Base-by-base conservation (phyloP, 1,140 invertebrate species). In the Prorops nasuta region DNA sequence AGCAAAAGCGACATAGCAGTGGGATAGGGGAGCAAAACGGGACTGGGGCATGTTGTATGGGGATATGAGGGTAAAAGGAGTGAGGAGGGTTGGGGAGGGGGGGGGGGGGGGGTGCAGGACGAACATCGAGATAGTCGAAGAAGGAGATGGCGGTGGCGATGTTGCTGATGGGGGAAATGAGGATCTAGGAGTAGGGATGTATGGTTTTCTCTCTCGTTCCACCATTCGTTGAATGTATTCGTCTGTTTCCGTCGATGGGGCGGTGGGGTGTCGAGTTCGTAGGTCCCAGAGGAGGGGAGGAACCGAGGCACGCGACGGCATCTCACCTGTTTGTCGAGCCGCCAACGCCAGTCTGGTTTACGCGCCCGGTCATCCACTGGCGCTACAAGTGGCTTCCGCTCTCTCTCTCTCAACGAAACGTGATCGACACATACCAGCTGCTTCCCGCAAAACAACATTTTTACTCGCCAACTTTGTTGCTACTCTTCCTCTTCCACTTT, bases 291-390 rank as follows among this genome's bases (percentile, higher is more conserved):
- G n/a, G n/a, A n/a, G n/a, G n/a, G n/a, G n/a, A n/a, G n/a, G n/a
- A n/a, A n/a, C n/a, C n/a, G 39, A 55, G 49, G 51, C 61, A 62
- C 60, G 58, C 64, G 63, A 66, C 58, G 60, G 52, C 59, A 51
- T 64, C 62, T 66, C 62, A 64, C 62, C 64, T 66, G 63, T 67
- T 63, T 67, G 56, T 58, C 59, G 54, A 57, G 44, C 51, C 58
- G 63, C 58, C 64, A 66, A 63, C 58, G 63, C 58, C 64, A 66
- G 64, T 66, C 60, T 66, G 54, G 62, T 68, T 63, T 58, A 67
- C 63, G 64, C 64, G 58, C 54, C 55, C 64, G 56, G 60, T 64
- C 61, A 67, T 63, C 57, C 55, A 55, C 53, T 49, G 51, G 52
- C 54, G 54, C 62, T 64, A 66, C 64, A 66, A 67, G 64, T 63